Evolutionary conservation across 1,140 invertebrate genomes (phyloP).

Genomic region (Diprion similis): DNA sequence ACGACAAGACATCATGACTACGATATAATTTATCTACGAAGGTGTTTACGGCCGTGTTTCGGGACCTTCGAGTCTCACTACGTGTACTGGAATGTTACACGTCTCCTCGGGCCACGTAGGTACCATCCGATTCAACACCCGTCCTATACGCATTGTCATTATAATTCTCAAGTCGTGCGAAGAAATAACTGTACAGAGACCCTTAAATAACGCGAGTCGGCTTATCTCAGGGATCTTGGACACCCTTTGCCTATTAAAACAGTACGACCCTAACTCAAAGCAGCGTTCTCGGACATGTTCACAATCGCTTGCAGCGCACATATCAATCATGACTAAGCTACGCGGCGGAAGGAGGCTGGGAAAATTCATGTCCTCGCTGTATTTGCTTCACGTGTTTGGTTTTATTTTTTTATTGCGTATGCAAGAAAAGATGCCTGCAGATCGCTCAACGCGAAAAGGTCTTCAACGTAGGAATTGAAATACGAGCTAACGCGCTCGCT

Average conservation of each 20-base stretch:
- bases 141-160: slow-evolving; percentile 32
- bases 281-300: background rate
- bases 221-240: slow-evolving; percentile 37
- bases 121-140: too few relatives aligned
- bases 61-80: background rate
- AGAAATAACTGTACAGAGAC: slow-evolving; percentile 47
- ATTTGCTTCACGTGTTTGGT: too few relatives aligned
- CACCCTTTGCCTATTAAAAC: slow-evolving; percentile 35
- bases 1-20: background rate
- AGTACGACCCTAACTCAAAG: background rate
- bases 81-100: too few relatives aligned
- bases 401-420: background rate
- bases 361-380: too few relatives aligned
- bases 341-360: background rate
- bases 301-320: background rate
- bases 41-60: background rate
- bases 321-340: background rate
- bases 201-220: slow-evolving; percentile 40
- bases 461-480: background rate
- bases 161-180: slow-evolving; percentile 50
- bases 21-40: background rate
- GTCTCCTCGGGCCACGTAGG: too few relatives aligned
- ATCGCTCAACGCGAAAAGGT: background rate
- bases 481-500: background rate
- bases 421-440: background rate